Percentiles rank a stretch among this genome's conserved stretches.
phyloP scores from a whole-genome alignment of 2,113 vertebrate genomes.

The Montifringilla adamsi region DNA sequence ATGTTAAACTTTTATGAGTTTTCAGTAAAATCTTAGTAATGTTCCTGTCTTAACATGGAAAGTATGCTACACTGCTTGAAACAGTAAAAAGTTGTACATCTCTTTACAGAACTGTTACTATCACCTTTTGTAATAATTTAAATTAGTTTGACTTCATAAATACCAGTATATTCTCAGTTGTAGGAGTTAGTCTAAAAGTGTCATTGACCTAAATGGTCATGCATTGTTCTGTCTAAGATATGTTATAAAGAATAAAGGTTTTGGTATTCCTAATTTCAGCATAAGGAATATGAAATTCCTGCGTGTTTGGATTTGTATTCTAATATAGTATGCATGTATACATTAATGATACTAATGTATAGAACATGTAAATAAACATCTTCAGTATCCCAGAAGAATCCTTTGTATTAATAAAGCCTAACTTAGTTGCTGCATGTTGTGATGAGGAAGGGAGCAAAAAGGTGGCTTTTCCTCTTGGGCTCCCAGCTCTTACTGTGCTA shows the following conservation, averaged over 20 bases:
- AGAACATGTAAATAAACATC: background rate
- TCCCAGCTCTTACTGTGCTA: background rate
- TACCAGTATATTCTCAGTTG: background rate
- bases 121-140: background rate
- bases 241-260: background rate
- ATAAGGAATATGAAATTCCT: background rate
- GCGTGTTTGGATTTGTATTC: background rate
- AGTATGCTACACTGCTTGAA: background rate
- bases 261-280: background rate
- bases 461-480: background rate
- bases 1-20: background rate
- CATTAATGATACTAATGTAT: background rate
- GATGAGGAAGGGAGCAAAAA: background rate
- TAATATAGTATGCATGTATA: background rate
- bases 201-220: background rate
- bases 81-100: background rate
- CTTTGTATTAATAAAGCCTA: background rate
- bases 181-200: background rate
- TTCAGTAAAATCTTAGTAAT: background rate
- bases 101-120: background rate
- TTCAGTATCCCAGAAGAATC: background rate
- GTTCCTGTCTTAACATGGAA: background rate
- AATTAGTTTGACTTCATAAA: background rate
- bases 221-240: background rate
- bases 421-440: background rate